phyloP scores from a whole-genome alignment of 2,888 invertebrate species.

The Axea sp. region DNA sequence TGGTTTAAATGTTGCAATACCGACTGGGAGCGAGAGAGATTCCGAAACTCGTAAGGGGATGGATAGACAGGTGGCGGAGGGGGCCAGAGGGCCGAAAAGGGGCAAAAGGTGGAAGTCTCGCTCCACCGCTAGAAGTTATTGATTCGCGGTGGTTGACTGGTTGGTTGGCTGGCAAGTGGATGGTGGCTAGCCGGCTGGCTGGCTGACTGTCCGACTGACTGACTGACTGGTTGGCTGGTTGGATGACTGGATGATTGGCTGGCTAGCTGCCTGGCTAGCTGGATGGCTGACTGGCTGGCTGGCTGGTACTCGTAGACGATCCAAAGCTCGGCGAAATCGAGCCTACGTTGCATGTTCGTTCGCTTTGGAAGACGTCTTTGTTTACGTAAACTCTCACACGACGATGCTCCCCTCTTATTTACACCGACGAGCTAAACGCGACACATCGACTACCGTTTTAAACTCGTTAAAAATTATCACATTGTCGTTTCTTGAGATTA shows the following conservation, averaged over 20 bases:
- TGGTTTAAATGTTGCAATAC: constrained; percentile 29
- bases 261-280: constrained; percentile 19
- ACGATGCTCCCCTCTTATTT: constrained; percentile 10
- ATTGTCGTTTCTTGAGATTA: constrained; percentile 15
- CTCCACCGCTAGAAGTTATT: constrained; percentile 77
- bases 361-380: constrained; percentile 42
- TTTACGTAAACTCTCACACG: constrained; percentile 44
- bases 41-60: constrained; percentile 47
- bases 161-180: constrained; percentile 40
- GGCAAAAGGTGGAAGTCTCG: constrained; percentile 70
- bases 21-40: constrained; percentile 41
- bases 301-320: constrained; percentile 43
- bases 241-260: constrained; percentile 34
- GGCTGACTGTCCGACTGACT: constrained; percentile 12
- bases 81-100: constrained; percentile 60
- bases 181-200: constrained; percentile 25
- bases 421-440: constrained; percentile 2
- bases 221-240: constrained; percentile 17
- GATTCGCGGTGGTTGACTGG: constrained; percentile 72
- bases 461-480: constrained; percentile 28
- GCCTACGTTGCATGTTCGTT: constrained; percentile 28
- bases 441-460: constrained; percentile 7
- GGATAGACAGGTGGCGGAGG: constrained; percentile 63
- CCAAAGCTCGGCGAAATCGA: constrained; percentile 48
- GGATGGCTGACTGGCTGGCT: constrained; percentile 21